Base-by-base conservation (phyloP, 2,113 vertebrate species). In the Cyprinodon brontotheroides region DNA sequence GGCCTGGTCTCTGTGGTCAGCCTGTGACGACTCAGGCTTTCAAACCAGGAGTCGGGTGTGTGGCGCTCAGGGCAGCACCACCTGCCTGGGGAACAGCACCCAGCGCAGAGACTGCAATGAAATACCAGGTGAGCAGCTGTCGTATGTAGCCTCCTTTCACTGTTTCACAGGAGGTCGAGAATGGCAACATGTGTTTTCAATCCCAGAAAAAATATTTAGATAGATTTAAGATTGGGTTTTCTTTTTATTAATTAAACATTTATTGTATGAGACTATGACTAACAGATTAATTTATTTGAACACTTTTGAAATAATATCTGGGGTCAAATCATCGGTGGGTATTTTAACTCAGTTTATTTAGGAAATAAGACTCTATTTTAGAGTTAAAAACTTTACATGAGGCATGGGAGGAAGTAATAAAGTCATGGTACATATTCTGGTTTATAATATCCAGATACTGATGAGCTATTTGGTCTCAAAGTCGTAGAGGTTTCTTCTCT, bases 1-100 rank as follows among this genome's bases (percentile, higher is more conserved):
- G 7, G 95, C 93, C 40, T 99, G 98, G 98, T 96, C 96, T 0
- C 95, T 98, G 85, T 99, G 98, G 98, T 96, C 96, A 3, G 77
- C 94, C 17, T 99, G 98, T 60, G 94, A 96, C 6, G 96, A 98
- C 69, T 95, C 95, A 0, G 96, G 97, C 29, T 74, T 94, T 76
- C 97, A 98, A 61, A 94, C 94, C 88, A 96, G 97, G 75, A 96
- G 91, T 80, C 95, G 98, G 36, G 93, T 96, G 92, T 40, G 96
- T 93, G 92, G 94, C 70, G 50, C 95, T 92, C 91, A 93, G 87
- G 94, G 94, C 65, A 78, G 90, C 1, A 75, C 75, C 20, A 90
- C 94, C 45, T 99, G 98, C 9, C 0, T 92, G 0, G 98, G 98
- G 4, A 99, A 99, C 93, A 90, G 93, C 94, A 98, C 96, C 0